Evolutionary conservation across 1,140 invertebrate species (phyloP).

Genomic region (Aphelinus certus): DNA sequence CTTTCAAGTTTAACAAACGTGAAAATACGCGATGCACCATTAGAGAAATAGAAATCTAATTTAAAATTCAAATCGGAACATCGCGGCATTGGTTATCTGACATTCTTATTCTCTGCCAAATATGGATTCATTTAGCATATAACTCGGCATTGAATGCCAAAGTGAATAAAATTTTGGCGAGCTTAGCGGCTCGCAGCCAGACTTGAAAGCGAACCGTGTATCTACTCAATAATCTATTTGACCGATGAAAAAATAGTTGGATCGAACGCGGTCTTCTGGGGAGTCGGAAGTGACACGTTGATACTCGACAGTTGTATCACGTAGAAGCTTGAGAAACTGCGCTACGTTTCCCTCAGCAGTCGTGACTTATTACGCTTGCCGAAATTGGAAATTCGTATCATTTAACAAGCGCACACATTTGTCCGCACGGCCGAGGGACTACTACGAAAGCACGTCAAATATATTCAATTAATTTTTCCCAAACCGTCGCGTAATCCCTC

Average conservation of each 20-base stretch:
- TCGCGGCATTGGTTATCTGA: too few species aligned
- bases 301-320: too few species aligned
- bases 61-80: neutral
- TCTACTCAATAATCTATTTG: neutral
- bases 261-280: neutral
- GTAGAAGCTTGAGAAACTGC: too few species aligned
- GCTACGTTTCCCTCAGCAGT: too few species aligned
- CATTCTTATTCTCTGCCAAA: slow-evolving; percentile 9
- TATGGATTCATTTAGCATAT: slow-evolving; percentile 3
- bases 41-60: neutral
- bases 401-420: too few species aligned
- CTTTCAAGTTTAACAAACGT: neutral
- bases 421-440: too few species aligned
- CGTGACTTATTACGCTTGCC: too few species aligned
- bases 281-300: neutral
- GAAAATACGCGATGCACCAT: neutral
- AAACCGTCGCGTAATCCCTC: too few species aligned
- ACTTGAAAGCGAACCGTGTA: too few species aligned
- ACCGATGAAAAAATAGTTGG: neutral
- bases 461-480: too few species aligned
- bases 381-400: too few species aligned
- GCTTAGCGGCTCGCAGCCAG: neutral
- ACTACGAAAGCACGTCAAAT: too few species aligned
- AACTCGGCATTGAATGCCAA: neutral
- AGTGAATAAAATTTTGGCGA: neutral